Conservation (phyloP, 2,797 vertebrate species). For the Cyprinodon diabolis region DNA sequence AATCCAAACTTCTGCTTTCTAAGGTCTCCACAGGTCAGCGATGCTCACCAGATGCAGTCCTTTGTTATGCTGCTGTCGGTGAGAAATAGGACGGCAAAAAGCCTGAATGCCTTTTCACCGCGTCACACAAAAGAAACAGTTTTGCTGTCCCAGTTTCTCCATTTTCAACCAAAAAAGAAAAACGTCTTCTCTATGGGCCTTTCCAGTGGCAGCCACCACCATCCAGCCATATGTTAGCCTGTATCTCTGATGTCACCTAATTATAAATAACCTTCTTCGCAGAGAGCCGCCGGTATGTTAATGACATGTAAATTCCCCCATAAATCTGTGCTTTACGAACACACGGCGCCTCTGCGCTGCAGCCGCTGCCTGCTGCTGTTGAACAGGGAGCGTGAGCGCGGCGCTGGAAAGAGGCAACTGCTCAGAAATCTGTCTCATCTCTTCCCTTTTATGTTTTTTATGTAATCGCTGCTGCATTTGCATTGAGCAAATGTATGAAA, state of each 20-base stretch:
- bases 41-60: constrained; percentile 64
- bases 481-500: constrained; percentile 30
- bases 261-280: constrained; percentile 82
- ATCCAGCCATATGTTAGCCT: constrained; percentile 36
- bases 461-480: constrained; percentile 30
- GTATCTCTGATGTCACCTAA: constrained; percentile 79
- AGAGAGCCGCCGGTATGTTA: constrained; percentile 76
- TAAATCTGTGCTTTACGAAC: constrained; percentile 76
- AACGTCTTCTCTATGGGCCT: constrained; percentile 54
- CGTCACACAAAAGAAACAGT: constrained; percentile 61
- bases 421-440: constrained; percentile 32
- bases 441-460: constrained; percentile 41
- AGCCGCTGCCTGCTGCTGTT: constrained; percentile 43
- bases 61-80: constrained; percentile 51
- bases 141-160: constrained; percentile 68
- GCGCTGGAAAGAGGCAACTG: constrained; percentile 32
- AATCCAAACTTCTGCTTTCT: background rate
- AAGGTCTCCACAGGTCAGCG: constrained; percentile 29
- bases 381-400: constrained; percentile 32
- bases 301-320: constrained; percentile 79
- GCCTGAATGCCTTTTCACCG: constrained; percentile 49
- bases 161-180: constrained; percentile 29
- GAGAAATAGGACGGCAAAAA: constrained; percentile 68
- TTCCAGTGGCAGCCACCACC: constrained; percentile 45
- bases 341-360: constrained; percentile 55